Conservation (phyloP, 2,797 vertebrate species). For the Etheostoma perlongum region DNA sequence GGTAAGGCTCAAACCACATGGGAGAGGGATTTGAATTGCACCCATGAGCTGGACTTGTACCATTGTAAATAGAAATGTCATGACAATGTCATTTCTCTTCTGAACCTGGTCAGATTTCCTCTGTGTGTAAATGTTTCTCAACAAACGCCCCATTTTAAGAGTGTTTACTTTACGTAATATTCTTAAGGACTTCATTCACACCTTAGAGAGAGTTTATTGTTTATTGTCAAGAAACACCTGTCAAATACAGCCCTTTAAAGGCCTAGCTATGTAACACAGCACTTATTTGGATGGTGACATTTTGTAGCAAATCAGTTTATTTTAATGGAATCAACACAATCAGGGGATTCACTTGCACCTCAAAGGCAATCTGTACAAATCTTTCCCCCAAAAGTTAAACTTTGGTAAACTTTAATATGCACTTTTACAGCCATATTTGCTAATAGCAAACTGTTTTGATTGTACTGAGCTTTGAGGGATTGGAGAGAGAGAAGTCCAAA, state of each 20-base stretch:
- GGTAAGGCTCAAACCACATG: constrained; percentile 45
- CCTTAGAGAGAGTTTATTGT: neutral
- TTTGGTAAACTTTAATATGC: neutral
- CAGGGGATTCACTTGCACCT: neutral
- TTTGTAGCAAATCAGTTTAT: neutral
- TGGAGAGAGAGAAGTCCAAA: neutral
- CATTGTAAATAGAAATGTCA: constrained; percentile 39
- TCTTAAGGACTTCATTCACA: neutral
- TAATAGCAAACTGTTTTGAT: neutral
- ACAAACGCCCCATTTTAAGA: neutral
- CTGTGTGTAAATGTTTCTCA: neutral
- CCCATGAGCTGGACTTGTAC: constrained; percentile 20
- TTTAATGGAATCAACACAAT: neutral
- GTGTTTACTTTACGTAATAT: neutral
- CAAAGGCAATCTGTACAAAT: neutral
- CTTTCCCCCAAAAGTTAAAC: neutral
- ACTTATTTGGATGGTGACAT: neutral
- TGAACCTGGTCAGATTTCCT: constrained; percentile 22
- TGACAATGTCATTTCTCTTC: constrained; percentile 21
- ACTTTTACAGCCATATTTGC: neutral
- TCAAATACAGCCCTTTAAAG: neutral
- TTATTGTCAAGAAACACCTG: neutral
- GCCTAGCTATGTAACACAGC: neutral
- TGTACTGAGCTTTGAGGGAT: neutral
- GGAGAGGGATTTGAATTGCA: constrained; percentile 31